Evolutionary conservation across 1,140 invertebrate genomes (phyloP).

Genomic region (Drosophila cardini): DNA sequence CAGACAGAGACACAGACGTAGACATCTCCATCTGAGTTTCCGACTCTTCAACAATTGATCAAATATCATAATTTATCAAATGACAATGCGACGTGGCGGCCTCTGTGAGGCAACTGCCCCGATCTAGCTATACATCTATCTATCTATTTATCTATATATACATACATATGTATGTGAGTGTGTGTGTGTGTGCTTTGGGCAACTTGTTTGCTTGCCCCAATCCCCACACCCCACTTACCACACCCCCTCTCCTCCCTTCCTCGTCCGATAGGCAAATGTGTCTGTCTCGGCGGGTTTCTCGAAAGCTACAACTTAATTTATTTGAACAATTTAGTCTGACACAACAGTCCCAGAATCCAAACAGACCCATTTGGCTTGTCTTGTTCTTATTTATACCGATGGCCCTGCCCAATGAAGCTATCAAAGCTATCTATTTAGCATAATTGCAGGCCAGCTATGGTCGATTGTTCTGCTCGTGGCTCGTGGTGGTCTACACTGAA

Average conservation of each 20-base stretch:
- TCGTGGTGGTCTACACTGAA: conserved; percentile 54
- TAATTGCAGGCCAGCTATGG: conserved; percentile 59
- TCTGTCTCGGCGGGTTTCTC: conserved; percentile 53
- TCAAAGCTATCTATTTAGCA: conserved; percentile 75
- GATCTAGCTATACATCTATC: conserved; percentile 39
- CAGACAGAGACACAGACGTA: conserved; percentile 8
- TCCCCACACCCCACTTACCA: conserved; percentile 58
- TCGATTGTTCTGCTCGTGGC: conserved; percentile 17
- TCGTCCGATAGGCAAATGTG: background rate
- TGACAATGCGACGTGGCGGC: conserved; percentile 76
- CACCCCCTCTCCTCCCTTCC: conserved; percentile 4
- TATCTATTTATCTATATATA: conserved; percentile 1
- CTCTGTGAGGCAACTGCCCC: conserved; percentile 67
- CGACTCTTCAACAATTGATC: conserved; percentile 78
- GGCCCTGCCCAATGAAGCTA: conserved; percentile 59
- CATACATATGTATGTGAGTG: background rate
- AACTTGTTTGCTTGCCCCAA: conserved; percentile 76
- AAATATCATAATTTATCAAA: conserved; percentile 84
- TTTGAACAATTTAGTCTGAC: conserved; percentile 82
- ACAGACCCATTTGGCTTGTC: conserved; percentile 60
- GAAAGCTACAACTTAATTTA: conserved; percentile 83
- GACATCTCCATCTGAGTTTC: conserved; percentile 35
- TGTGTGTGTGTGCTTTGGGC: conserved; percentile 4
- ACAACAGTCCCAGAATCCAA: conserved; percentile 52
- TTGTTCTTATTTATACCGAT: conserved; percentile 75